Evolutionary conservation across 2,888 invertebrate genomes (phyloP).

Genomic region (Drosophila anomalata): DNA sequence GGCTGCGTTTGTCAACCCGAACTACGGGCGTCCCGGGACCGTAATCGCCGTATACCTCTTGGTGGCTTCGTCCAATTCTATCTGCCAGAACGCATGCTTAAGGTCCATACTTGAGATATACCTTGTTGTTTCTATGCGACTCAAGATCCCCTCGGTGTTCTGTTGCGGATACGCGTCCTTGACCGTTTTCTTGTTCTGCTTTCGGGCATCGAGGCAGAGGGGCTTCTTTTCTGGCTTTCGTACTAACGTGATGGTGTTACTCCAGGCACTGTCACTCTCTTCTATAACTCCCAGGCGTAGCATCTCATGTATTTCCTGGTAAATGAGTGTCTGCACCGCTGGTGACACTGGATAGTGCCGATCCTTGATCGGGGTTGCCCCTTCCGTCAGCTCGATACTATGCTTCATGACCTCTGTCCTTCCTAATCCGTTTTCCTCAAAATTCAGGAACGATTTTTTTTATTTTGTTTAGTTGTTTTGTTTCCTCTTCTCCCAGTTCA

Average conservation of each 20-base stretch:
- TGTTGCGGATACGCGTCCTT: conserved; percentile 9
- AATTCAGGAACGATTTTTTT: neutral
- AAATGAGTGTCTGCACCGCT: conserved; percentile 4
- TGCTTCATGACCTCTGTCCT: neutral
- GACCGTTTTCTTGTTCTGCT: neutral
- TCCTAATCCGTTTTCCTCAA: neutral
- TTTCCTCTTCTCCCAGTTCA: no score
- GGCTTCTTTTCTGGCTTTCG: conserved; percentile 1
- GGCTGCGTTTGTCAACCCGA: neutral
- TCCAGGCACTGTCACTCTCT: neutral
- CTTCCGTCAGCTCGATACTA: neutral
- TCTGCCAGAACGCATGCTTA: conserved; percentile 9
- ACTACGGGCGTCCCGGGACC: neutral
- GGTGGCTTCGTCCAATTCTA: neutral
- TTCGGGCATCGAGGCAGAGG: conserved; percentile 1
- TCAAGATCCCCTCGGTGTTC: conserved; percentile 6
- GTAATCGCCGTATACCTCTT: neutral
- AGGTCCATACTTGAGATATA: conserved; percentile 11
- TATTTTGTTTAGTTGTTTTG: neutral
- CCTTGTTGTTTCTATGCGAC: neutral
- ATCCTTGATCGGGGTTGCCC: neutral
- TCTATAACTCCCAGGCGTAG: conserved; percentile 4
- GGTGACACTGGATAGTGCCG: conserved; percentile 5
- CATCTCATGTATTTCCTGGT: conserved; percentile 6
- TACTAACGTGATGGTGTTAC: neutral